Conservation (phyloP, 1,140 invertebrate species). For the Drosophila kanapiae region DNA sequence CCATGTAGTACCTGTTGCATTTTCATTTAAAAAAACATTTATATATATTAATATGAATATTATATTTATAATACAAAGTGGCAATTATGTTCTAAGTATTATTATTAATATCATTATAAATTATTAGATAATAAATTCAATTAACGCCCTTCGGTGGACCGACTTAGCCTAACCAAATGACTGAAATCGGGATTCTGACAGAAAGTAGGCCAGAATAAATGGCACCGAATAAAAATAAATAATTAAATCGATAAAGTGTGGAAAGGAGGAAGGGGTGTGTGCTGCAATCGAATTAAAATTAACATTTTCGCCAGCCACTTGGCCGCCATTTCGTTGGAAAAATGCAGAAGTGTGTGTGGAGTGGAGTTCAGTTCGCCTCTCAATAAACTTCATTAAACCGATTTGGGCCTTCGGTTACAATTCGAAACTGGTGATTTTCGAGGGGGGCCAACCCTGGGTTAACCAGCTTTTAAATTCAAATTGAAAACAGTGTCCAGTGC, state of each 20-base stretch:
- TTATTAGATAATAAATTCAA: neutral
- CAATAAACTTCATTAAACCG: slow-evolving; percentile 53
- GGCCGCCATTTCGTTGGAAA: neutral
- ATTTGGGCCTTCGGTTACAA: slow-evolving; percentile 39
- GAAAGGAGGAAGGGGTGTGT: slow-evolving; percentile 12
- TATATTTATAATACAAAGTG: no score
- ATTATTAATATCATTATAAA: neutral
- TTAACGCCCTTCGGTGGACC: neutral
- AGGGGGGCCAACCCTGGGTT: slow-evolving; percentile 19
- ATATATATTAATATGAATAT: no score
- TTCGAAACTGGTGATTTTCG: slow-evolving; percentile 22
- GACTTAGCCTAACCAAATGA: neutral
- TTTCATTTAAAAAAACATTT: no score
- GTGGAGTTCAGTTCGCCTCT: slow-evolving; percentile 7
- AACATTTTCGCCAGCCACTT: slow-evolving; percentile 24
- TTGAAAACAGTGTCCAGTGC: slow-evolving; percentile 3
- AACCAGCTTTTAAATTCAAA: slow-evolving; percentile 31
- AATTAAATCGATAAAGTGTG: slow-evolving; percentile 39
- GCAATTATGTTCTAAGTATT: no score
- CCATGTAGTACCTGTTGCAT: no score
- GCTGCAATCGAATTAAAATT: slow-evolving; percentile 47
- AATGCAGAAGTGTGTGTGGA: slow-evolving; percentile 10
- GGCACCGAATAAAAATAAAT: neutral
- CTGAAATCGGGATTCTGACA: neutral
- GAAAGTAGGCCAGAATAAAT: slow-evolving; percentile 16